These are phyloP conservation scores for Drosophila neotestacea DNA, from an alignment of 2,888 invertebrate species.

Conservation along the genomic window DNA sequence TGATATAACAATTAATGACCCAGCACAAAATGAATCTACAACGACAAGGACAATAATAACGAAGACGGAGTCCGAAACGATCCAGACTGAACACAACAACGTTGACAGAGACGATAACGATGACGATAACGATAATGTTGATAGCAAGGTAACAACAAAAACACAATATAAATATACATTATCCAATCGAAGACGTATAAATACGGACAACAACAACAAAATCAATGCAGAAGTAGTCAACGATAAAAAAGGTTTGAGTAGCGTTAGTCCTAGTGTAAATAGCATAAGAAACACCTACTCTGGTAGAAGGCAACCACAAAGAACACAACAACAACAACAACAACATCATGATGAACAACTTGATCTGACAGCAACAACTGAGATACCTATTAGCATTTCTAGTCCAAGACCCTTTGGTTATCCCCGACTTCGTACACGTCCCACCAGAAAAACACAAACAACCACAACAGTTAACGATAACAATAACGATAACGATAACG, in stretches of 20 bases:
- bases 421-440: slow-evolving; percentile 85
- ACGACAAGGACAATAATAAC: slow-evolving; percentile 32
- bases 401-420: slow-evolving; percentile 87
- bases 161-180: slow-evolving; percentile 69
- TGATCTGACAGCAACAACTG: slow-evolving; percentile 58
- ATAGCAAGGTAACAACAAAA: slow-evolving; percentile 76
- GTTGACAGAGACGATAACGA: background rate
- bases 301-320: slow-evolving; percentile 75
- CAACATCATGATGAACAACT: slow-evolving; percentile 32
- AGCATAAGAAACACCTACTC: slow-evolving; percentile 68
- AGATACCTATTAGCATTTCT: slow-evolving; percentile 81
- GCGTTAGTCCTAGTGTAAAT: slow-evolving; percentile 68
- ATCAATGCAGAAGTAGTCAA: slow-evolving; percentile 59
- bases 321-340: slow-evolving; percentile 47
- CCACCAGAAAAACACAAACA: slow-evolving; percentile 65
- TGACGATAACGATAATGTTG: slow-evolving; percentile 20
- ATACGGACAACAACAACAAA: slow-evolving; percentile 20
- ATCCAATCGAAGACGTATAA: slow-evolving; percentile 58
- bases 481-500: slow-evolving; percentile 44
- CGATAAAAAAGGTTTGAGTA: slow-evolving; percentile 68
- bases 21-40: slow-evolving; percentile 20
- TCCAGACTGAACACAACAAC: slow-evolving; percentile 6
- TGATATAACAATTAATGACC: slow-evolving; percentile 34
- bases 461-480: slow-evolving; percentile 43
- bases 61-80: slow-evolving; percentile 48